Evolutionary conservation across 2,113 vertebrate species (phyloP).

Genomic region (Laticauda colubrina): DNA sequence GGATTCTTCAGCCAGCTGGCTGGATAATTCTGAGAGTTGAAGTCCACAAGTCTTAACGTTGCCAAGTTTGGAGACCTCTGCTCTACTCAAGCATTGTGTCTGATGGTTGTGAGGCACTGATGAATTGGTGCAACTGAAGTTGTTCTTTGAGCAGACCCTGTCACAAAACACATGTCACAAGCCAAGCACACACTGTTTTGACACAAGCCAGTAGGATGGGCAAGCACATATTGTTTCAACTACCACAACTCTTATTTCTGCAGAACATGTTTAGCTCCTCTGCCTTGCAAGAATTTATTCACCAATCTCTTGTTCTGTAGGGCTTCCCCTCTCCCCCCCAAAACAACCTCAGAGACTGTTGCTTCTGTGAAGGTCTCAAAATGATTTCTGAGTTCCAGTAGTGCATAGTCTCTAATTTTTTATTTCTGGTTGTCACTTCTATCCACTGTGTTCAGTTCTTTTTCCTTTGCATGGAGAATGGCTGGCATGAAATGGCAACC

Average conservation of each 20-base stretch:
- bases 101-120: background rate
- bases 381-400: background rate
- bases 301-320: background rate
- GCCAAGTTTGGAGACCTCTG: no score
- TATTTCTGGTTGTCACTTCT: background rate
- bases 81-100: background rate
- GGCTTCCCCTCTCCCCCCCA: background rate
- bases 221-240: background rate
- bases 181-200: background rate
- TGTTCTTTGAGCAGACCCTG: background rate
- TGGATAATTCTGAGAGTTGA: no score
- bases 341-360: background rate
- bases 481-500: background rate
- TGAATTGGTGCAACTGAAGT: background rate
- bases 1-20: no score
- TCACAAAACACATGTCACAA: background rate
- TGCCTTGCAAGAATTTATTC: background rate
- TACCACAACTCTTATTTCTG: background rate
- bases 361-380: background rate
- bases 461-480: background rate
- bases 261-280: background rate
- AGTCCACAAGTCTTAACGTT: no score
- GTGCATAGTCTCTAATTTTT: background rate
- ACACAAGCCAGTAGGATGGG: background rate
- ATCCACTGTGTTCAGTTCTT: background rate